Percentiles rank a stretch among this genome's conserved stretches.
Evolutionary conservation across 2,888 invertebrate genomes (phyloP).

Genomic region (Epirrita christyi): DNA sequence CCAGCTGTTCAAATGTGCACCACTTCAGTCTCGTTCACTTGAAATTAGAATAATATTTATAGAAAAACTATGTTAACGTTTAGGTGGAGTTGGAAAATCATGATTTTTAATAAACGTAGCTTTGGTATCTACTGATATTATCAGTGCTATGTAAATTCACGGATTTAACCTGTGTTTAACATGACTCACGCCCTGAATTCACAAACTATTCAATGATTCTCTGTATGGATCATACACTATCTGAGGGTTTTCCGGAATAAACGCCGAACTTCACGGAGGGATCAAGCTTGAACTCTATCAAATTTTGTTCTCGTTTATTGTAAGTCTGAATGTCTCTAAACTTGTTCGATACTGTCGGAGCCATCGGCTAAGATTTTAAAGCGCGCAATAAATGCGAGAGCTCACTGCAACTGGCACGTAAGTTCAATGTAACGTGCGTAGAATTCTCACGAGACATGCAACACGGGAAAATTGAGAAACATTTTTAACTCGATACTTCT

Average conservation of each 20-base stretch:
- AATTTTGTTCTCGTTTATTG: no score
- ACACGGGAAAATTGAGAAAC: neutral
- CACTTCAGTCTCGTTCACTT: conserved; percentile 21
- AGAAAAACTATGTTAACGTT: conserved; percentile 18
- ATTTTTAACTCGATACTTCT: neutral
- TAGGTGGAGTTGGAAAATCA: neutral
- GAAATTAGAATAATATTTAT: conserved; percentile 35
- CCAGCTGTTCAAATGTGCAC: conserved; percentile 52
- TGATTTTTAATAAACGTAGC: neutral
- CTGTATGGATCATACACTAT: no score
- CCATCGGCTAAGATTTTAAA: conserved; percentile 25
- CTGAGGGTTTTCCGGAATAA: neutral
- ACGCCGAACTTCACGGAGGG: no score
- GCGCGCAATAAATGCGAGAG: neutral
- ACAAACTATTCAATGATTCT: no score
- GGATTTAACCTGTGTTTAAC: no score
- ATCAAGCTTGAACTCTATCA: no score
- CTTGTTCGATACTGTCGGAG: conserved; percentile 51
- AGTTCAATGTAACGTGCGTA: conserved; percentile 5
- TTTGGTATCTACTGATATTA: conserved; percentile 5
- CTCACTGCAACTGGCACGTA: conserved; percentile 40
- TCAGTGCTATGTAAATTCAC: no score
- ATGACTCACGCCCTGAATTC: no score
- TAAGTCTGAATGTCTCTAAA: conserved; percentile 41
- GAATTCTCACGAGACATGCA: conserved; percentile 19